phyloP scores from a whole-genome alignment of 1,140 invertebrate species.

The Hylaeus volcanicus region DNA sequence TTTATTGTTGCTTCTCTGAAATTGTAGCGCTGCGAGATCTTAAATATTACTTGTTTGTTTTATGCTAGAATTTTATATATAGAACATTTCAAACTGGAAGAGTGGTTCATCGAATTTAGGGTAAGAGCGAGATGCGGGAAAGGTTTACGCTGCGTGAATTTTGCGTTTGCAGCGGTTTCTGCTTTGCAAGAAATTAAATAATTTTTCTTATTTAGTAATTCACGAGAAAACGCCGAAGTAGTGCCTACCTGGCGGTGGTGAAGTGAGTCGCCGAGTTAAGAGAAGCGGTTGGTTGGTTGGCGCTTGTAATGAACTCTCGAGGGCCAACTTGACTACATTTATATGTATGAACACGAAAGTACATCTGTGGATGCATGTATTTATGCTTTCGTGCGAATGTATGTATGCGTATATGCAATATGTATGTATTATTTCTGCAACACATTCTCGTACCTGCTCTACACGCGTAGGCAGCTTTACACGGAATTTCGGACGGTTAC shows the following conservation, averaged over 20 bases:
- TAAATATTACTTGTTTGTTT: too few relatives aligned
- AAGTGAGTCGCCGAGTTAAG: constrained; percentile 25
- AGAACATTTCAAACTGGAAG: not conserved
- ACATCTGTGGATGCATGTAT: not conserved
- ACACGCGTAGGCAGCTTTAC: not conserved
- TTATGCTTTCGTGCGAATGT: not conserved
- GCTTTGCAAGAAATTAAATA: constrained; percentile 35
- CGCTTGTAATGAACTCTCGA: constrained; percentile 54
- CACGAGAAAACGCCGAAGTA: constrained; percentile 1
- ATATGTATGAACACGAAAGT: constrained; percentile 1
- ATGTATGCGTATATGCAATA: not conserved
- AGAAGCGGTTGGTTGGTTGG: constrained; percentile 33
- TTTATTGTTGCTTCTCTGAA: too few relatives aligned
- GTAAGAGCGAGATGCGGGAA: not conserved
- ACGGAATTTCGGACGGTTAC: not conserved
- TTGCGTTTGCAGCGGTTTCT: not conserved
- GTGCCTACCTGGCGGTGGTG: constrained; percentile 21
- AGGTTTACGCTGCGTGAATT: not conserved
- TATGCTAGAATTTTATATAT: too few relatives aligned
- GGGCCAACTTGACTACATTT: constrained; percentile 28
- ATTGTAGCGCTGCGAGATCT: too few relatives aligned
- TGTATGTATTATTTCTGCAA: not conserved
- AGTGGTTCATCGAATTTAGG: not conserved
- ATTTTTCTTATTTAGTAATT: constrained; percentile 43
- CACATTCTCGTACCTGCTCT: not conserved